Base-by-base conservation (phyloP, 2,888 invertebrate species). In the Rotaria socialis region DNA sequence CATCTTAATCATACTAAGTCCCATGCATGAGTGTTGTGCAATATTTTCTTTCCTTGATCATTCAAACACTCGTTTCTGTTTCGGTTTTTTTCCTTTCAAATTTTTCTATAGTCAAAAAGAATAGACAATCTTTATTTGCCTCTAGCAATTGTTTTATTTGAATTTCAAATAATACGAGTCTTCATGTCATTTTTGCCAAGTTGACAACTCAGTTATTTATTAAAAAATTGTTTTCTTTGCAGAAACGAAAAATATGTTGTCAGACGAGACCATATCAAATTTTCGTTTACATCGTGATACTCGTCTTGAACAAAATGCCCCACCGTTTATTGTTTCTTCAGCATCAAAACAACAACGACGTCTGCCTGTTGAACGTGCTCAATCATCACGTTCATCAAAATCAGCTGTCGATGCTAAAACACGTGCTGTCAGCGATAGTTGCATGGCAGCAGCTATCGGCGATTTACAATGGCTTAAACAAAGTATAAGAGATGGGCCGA, bases 401-500 rank as follows among this genome's bases (percentile, higher is more conserved):
- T 80, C 80, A n/a, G 35, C 41, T 43, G 47, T 80, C n/a, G 80
- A 80, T 80, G 80, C 80, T 22, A 80, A 80, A 80, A 80, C 47
- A n/a, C 80, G 80, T 24, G 43, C 80, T 55, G 55, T 85, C 24
- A 90, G 90, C 85, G 91, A 91, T 89, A 90, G 91, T 85, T 91
- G 90, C 87, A 91, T 91, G 91, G 91, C 91, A 41, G 90, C 91
- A 24, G 90, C 91, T 8, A 90, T 91, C 75, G 91, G 91, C 22
- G 91, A 91, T 87, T 89, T 90, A 27, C 90, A 91, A 87, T 91
- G 91, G 91, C 87, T 91, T 47, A 89, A 89, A 85, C 91, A 91
- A 86, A 90, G 90, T 88, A 86, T 91, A 35, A 88, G 89, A 86
- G 90, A 90, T 86, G 41, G 43, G 19, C 67, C 67, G 5, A 35